These are phyloP conservation scores for Penaeus vannamei DNA, from an alignment of 1,140 invertebrate genomes.

Conservation along the genomic window DNA sequence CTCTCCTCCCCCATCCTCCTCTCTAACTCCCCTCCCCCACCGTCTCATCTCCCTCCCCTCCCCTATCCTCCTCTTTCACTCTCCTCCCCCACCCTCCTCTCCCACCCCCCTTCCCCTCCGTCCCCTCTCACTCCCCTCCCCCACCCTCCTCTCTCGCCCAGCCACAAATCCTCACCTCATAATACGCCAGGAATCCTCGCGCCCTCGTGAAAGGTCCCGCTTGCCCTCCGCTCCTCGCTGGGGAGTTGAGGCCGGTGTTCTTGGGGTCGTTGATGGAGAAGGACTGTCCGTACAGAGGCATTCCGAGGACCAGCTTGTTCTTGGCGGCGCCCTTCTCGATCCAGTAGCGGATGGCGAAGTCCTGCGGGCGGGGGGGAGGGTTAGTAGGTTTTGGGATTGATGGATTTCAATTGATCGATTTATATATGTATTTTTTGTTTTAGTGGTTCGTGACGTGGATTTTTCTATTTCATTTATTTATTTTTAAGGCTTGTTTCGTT, in stretches of 20 bases:
- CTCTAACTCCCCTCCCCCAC: no score
- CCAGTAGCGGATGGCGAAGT: conserved; percentile 78
- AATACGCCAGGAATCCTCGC: conserved; percentile 86
- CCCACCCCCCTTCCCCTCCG: no score
- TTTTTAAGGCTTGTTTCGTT: no score
- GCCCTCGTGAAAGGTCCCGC: conserved; percentile 85
- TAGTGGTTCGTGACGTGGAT: background rate
- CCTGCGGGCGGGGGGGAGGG: conserved; percentile 72
- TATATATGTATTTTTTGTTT: background rate
- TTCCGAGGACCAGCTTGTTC: conserved; percentile 79
- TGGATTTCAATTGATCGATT: background rate
- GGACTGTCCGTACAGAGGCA: conserved; percentile 79
- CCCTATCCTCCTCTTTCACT: no score
- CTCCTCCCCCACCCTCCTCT: no score
- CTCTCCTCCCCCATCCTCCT: no score
- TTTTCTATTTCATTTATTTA: no score
- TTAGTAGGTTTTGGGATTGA: background rate
- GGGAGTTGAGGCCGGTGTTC: conserved; percentile 75
- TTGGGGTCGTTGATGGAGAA: conserved; percentile 76
- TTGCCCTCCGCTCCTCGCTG: conserved; percentile 76
- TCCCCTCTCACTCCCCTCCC: no score
- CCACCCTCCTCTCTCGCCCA: no score
- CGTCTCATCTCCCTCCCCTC: no score
- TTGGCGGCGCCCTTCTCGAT: conserved; percentile 76
- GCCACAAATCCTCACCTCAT: conserved; percentile 77